Evolutionary conservation across 2,888 invertebrate genomes (phyloP), one percentile per base, ranked within the genome.

Genomic region (Linnaemya vulpina): DNA sequence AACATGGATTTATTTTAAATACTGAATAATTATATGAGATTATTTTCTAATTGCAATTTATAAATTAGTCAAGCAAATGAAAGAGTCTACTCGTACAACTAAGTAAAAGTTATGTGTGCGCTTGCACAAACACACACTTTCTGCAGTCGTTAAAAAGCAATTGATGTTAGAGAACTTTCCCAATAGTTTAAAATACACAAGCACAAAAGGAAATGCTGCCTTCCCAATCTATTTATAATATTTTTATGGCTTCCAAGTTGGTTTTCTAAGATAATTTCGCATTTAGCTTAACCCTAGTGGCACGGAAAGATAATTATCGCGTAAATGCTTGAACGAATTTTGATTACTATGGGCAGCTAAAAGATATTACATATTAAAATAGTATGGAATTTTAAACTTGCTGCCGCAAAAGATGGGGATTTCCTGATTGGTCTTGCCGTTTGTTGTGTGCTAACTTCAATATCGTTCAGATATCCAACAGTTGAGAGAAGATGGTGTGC

Each of bases 31-130:
- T 80, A 67, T 73, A 46, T 51, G 60, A 60, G 80, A 80, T 80
- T 80, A 74, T 68, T 60, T 68, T 67, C 51, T 80, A 80, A 80
- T 80, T 80, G 67, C 67, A 80, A 67, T 67, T 80, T 74, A 43
- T 8, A 65, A 67, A 67, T 71, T 49, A 71, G 53, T 79, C 53
- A 67, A 67, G 60, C 25, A 67, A 60, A 60, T 40, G 25, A 79
- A 40, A 65, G 58, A 78, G 22, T 11, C 5, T 30, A 30, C 30
- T 30, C 30, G 30, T n/a, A 25, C 7, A 9, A 25, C 30, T 8
- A 71, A 40, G 25, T 55, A 30, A 11, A 25, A 51, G 3, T 5
- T 55, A 25, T 25, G 13, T 55, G 25, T 13, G 13, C 11, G 11
- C 1, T 3, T 22, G 22, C 4, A 11, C 20, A n/a, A 1, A 46